phyloP scores from a whole-genome alignment of 2,113 vertebrate species.

The Chloropsis cyanopogon region DNA sequence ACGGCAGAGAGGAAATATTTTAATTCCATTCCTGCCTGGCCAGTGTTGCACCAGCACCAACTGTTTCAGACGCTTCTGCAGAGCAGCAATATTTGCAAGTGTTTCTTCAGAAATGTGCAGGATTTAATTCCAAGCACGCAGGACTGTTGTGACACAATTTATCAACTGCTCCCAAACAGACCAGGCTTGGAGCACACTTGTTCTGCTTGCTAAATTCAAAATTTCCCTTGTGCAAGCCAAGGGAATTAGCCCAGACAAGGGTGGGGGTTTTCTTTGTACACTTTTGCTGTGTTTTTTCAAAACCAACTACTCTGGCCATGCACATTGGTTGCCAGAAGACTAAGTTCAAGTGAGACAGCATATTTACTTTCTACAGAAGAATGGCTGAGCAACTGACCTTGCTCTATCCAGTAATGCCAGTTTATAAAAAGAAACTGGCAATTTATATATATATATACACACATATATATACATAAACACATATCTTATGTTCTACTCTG shows the following conservation, averaged over 20 bases:
- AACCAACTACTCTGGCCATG: not conserved
- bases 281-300: not conserved
- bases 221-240: not conserved
- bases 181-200: conserved; percentile 12
- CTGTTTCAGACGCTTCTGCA: conserved; percentile 6
- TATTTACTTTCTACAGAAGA: not conserved
- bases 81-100: conserved; percentile 16
- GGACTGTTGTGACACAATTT: conserved; percentile 34
- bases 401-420: not conserved
- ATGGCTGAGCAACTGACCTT: not conserved
- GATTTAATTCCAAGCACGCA: conserved; percentile 34
- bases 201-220: conserved; percentile 45
- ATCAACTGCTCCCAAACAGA: conserved; percentile 48
- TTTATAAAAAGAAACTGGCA: not conserved
- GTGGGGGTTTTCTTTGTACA: not conserved
- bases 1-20: not conserved
- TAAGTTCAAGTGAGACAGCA: not conserved
- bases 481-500: not conserved
- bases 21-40: not conserved
- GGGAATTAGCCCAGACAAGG: not conserved
- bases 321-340: not conserved
- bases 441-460: not conserved
- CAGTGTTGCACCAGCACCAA: conserved; percentile 33
- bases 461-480: not conserved
- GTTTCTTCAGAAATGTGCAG: conserved; percentile 21